Evolutionary conservation across 2,888 invertebrate genomes (phyloP).

Genomic region (Hartigia nigra): DNA sequence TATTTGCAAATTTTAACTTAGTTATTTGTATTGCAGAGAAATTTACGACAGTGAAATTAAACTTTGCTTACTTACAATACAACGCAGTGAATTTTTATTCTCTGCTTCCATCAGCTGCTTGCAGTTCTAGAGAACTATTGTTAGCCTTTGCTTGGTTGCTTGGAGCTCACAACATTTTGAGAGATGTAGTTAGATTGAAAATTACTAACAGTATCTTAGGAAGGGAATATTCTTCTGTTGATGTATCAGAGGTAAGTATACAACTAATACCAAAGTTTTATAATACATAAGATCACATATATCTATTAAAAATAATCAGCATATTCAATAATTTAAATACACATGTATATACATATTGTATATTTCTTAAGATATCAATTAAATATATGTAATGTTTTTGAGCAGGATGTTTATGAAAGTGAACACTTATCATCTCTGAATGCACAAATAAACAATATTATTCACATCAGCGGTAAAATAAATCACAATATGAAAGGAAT

Average conservation of each 20-base stretch:
- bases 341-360: not conserved
- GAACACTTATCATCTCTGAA: constrained; percentile 9
- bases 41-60: constrained; percentile 52
- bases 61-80: constrained; percentile 57
- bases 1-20: not conserved
- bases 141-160: constrained; percentile 62
- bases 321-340: no score
- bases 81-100: constrained; percentile 58
- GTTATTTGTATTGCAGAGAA: constrained; percentile 33
- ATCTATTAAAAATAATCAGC: no score
- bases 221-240: constrained; percentile 44
- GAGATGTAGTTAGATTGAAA: constrained; percentile 38
- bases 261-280: not conserved
- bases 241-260: constrained; percentile 18
- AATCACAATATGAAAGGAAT: constrained; percentile 47
- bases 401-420: not conserved
- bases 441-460: constrained; percentile 33
- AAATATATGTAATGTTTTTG: not conserved
- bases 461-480: constrained; percentile 39
- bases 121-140: constrained; percentile 54
- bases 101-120: constrained; percentile 39
- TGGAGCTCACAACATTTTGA: constrained; percentile 47
- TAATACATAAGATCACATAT: no score
- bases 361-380: not conserved
- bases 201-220: constrained; percentile 46